Conservation (phyloP, 2,888 invertebrate genomes). For the Argynnis bischoffii region DNA sequence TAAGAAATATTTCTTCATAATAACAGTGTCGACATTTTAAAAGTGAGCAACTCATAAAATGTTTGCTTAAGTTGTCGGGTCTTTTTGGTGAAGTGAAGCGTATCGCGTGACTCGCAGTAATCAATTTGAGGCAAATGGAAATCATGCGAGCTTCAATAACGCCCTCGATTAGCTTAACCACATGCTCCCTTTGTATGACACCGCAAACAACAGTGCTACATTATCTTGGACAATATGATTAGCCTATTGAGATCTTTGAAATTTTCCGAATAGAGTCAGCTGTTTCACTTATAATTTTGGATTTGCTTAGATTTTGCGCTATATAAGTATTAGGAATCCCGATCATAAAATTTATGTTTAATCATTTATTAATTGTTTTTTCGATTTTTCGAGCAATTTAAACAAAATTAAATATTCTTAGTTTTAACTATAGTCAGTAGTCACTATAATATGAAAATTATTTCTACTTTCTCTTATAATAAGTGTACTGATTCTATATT, state of each 20-base stretch:
- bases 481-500: neutral
- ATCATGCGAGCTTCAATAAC: slow-evolving; percentile 28
- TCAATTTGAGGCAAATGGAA: slow-evolving; percentile 26
- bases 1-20: neutral
- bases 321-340: too few species aligned
- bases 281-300: too few species aligned
- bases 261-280: too few species aligned
- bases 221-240: slow-evolving; percentile 10
- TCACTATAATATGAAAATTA: too few species aligned
- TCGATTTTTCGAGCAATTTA: too few species aligned
- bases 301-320: too few species aligned
- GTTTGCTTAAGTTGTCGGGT: slow-evolving; percentile 8
- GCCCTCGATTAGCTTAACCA: slow-evolving; percentile 32
- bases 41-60: slow-evolving; percentile 3
- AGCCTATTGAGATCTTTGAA: neutral
- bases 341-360: too few species aligned
- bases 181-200: slow-evolving; percentile 22
- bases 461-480: too few species aligned
- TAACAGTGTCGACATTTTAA: neutral
- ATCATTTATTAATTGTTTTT: too few species aligned
- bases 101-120: slow-evolving; percentile 26
- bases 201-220: slow-evolving; percentile 22
- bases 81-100: neutral
- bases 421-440: too few species aligned
- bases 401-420: too few species aligned